A percentile compares a stretch with the other conserved stretches of the same genome.
These are phyloP conservation scores for Saguinus midas DNA, from an alignment of 2,113 vertebrate species.

Conservation along the genomic window DNA sequence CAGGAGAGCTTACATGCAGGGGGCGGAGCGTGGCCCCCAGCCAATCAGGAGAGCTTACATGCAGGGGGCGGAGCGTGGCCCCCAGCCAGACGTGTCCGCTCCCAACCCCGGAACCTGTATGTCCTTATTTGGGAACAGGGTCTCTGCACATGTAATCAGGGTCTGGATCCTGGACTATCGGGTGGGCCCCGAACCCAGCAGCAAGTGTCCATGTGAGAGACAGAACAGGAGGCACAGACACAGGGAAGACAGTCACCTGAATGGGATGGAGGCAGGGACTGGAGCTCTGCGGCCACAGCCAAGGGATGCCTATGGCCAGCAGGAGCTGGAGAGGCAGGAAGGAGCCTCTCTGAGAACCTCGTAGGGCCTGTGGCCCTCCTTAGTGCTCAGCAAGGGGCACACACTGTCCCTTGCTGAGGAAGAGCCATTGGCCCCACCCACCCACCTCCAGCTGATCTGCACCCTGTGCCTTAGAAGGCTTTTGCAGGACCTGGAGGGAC, in stretches of 20 bases:
- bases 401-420: background rate
- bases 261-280: background rate
- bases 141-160: background rate
- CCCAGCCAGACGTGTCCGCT: background rate
- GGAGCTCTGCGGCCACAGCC: no score
- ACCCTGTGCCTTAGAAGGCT: no score
- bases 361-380: background rate
- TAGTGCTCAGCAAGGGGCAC: no score
- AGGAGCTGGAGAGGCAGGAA: background rate
- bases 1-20: accelerated
- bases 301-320: no score
- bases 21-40: background rate
- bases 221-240: accelerated
- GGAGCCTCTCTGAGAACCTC: accelerated
- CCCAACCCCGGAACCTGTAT: background rate
- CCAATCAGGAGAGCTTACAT: accelerated
- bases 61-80: accelerated
- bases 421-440: background rate
- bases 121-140: background rate
- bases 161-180: background rate
- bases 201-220: no score
- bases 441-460: no score
- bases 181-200: background rate
- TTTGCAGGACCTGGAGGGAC: no score
- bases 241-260: no score